Base-by-base conservation (phyloP, 2,888 invertebrate species). In the Drosophila greeni region DNA sequence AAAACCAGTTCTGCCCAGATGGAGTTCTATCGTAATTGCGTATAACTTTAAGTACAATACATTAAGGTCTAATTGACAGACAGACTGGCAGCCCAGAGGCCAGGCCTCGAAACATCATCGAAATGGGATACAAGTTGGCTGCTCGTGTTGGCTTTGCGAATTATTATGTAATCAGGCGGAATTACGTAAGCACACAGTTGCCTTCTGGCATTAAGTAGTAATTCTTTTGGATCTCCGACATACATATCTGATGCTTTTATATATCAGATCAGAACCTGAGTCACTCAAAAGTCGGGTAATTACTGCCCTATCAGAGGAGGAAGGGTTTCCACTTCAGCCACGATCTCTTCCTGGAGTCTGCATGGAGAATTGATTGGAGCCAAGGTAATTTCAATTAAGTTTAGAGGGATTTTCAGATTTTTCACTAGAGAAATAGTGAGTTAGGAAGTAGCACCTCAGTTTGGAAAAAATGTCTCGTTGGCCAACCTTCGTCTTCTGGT, bases 61-160 rank as follows among this genome's bases (percentile, higher is more conserved):
- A 84, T 79, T 84, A 69, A 82, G 74, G 68, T 82, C 82, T 82
- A 79, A 81, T 84, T 85, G 81, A 85, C 82, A 85, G 81, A 75
- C 70, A 62, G 66, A 75, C 78, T 72, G 81, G 59, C 83, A 79
- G 74, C 29, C 64, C 16, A 48, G 37, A 47, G 65, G 43, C 53
- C 31, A 7, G n/a, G n/a, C 16, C 40, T 40, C 31, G 33, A 34
- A 23, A 33, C 16, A 16, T 31, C 52, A 45, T 37, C 52, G 37
- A 43, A 29, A 31, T 52, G 69, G 49, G 47, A 56, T 68, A 70
- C 61, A 68, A 60, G 55, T 61, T 61, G 14, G 29, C 24, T 51
- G 55, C 34, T 59, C 49, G 42, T 54, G 60, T 62, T 57, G 56
- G 47, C 33, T 37, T 58, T 60, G 69, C 40, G 58, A 66, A 59